Evolutionary conservation across 2,888 invertebrate species (phyloP).

Genomic region (Drosophila tanythrix): DNA sequence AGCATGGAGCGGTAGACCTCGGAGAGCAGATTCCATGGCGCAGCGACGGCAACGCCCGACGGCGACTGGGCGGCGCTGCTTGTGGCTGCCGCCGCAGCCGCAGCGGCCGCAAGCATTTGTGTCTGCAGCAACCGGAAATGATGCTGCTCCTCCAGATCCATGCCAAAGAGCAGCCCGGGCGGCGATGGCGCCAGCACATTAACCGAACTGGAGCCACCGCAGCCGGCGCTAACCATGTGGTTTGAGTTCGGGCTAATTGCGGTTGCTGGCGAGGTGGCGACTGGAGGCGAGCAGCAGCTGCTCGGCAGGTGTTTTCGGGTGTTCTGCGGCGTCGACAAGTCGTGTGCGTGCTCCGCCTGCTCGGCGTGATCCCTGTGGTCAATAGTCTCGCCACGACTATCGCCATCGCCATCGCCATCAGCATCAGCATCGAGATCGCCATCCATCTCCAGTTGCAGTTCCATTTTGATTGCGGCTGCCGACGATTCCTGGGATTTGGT

Average conservation of each 20-base stretch:
- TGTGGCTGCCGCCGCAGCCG: slow-evolving; percentile 78
- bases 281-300: background rate
- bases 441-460: slow-evolving; percentile 67
- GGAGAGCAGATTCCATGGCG: slow-evolving; percentile 82
- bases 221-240: slow-evolving; percentile 5
- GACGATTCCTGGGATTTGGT: slow-evolving; percentile 33
- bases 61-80: slow-evolving; percentile 21
- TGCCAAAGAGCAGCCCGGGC: slow-evolving; percentile 46
- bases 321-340: slow-evolving; percentile 35
- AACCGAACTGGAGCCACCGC: slow-evolving; percentile 3
- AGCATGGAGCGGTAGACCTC: slow-evolving; percentile 84
- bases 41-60: slow-evolving; percentile 21
- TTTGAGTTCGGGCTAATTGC: slow-evolving; percentile 16
- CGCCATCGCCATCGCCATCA: slow-evolving; percentile 42
- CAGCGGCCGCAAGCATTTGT: slow-evolving; percentile 82
- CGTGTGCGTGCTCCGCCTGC: slow-evolving; percentile 23
- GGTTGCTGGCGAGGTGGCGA: background rate
- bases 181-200: slow-evolving; percentile 26
- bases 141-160: slow-evolving; percentile 75
- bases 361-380: slow-evolving; percentile 1
- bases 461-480: slow-evolving; percentile 60
- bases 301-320: slow-evolving; percentile 30
- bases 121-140: slow-evolving; percentile 79
- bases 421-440: slow-evolving; percentile 30
- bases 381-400: slow-evolving; percentile 6